Conservation (phyloP, 2,113 vertebrate genomes). For the Platysternon megacephalum region DNA sequence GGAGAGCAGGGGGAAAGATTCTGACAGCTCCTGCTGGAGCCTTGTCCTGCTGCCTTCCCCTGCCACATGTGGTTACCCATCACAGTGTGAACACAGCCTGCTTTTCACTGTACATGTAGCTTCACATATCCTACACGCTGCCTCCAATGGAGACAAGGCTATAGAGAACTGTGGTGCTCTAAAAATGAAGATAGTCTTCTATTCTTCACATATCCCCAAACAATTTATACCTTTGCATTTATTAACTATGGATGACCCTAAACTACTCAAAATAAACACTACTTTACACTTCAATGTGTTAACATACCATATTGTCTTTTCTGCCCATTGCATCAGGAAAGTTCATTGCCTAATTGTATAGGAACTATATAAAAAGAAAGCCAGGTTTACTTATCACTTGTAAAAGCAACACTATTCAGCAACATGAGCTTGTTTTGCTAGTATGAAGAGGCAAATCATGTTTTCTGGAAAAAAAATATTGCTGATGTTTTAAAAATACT, state of each 20-base stretch:
- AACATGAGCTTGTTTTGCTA: too few relatives aligned
- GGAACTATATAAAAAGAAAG: too few relatives aligned
- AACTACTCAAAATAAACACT: constrained; percentile 7
- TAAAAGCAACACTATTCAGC: too few relatives aligned
- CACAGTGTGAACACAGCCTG: not conserved
- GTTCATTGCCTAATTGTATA: too few relatives aligned
- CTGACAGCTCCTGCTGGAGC: not conserved
- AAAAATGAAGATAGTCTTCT: not conserved
- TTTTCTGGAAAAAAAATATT: too few relatives aligned
- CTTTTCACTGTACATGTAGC: not conserved
- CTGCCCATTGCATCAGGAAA: too few relatives aligned
- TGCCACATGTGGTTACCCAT: not conserved
- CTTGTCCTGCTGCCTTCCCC: not conserved
- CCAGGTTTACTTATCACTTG: too few relatives aligned
- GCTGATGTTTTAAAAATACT: too few relatives aligned
- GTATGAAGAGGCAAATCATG: too few relatives aligned
- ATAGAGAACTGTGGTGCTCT: not conserved
- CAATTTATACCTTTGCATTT: not conserved
- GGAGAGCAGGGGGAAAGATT: too few relatives aligned
- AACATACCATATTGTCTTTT: not conserved
- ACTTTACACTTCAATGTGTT: fast-evolving
- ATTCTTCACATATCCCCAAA: not conserved
- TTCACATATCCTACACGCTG: not conserved
- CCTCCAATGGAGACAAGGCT: too few relatives aligned
- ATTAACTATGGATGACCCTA: not conserved